A percentile compares a stretch with the other conserved stretches of the same genome.
Conservation (phyloP, 2,888 invertebrate genomes). For the Matsumyia berberina region DNA sequence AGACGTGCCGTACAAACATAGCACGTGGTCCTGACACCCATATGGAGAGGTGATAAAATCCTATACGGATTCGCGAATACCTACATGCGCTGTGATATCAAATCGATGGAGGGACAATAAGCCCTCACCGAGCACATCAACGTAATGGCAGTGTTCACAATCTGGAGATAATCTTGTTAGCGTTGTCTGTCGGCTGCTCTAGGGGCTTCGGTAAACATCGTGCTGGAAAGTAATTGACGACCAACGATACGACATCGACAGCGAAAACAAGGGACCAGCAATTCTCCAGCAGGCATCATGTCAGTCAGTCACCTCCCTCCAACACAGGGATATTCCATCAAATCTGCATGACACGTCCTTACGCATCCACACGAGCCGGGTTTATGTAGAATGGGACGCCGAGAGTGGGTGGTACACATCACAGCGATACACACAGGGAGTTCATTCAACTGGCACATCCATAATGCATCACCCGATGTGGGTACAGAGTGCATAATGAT, state of each 20-base stretch:
- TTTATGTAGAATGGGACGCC: conserved; percentile 11
- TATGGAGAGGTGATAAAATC: conserved; percentile 22
- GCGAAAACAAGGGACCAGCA: conserved; percentile 37
- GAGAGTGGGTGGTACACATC: background rate
- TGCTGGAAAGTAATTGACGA: conserved; percentile 61
- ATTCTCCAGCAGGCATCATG: conserved; percentile 2
- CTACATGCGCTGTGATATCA: background rate
- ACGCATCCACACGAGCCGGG: conserved; percentile 32
- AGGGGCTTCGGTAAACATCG: conserved; percentile 46
- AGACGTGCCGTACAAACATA: background rate
- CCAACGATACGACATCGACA: conserved; percentile 45
- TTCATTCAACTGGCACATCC: conserved; percentile 51
- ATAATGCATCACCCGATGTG: conserved; percentile 21
- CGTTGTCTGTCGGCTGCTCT: conserved; percentile 32
- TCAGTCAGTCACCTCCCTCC: background rate
- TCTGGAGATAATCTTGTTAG: conserved; percentile 71
- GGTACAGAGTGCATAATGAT: conserved; percentile 26
- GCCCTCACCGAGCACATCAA: conserved; percentile 30
- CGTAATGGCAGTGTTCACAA: conserved; percentile 54
- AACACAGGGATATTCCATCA: conserved; percentile 38
- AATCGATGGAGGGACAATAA: background rate
- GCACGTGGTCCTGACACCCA: conserved; percentile 8
- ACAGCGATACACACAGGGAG: background rate
- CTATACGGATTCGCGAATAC: background rate
- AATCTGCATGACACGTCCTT: conserved; percentile 47